Base-by-base conservation (phyloP, 2,113 vertebrate species). In the Plestiodon gilberti region DNA sequence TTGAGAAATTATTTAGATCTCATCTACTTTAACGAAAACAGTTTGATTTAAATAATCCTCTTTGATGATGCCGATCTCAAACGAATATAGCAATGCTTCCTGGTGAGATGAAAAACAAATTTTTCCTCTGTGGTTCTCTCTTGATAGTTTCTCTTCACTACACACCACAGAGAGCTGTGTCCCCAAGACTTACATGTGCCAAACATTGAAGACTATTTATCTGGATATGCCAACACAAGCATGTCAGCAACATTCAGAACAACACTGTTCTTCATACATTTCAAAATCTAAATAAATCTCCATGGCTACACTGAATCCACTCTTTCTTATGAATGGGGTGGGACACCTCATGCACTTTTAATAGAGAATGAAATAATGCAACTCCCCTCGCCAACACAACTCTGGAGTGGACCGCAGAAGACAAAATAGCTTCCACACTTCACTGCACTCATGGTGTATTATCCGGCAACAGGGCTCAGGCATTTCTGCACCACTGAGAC, bases 41-140 rank as follows among this genome's bases (percentile, higher is more conserved):
- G 3, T 74, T 81, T 57, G 2, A 85, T 87, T 89, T 87, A 89
- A 87, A 65, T 70, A 85, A 85, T 74, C 75, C 18, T 38, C 71
- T 89, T 70, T 88, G 23, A 73, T 73, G 62, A 76, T 35, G 17
- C 3, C 75, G 38, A 48, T 77, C 55, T 87, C 75, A 87, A 87
- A 75, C 14, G 4, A 81, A 25, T 11, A 59, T 20, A 30, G 6
- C 4, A 77, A 57, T 30, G 80, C 25, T 70, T 88, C 64, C 57
- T 74, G 17, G 4, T 62, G n/a, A 82, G 85, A 78, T 55, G 11
- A 84, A 73, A 78, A 71, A 87, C 7, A 25, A 71, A 17, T 13
- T 0, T 81, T n/a, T 6, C 22, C 69, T 28, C 52, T 73, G n/a
- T 73, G 23, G 11, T 78, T 57, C 73, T 65, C 4, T 69, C 6